Base-by-base conservation (phyloP, 2,888 invertebrate genomes). In the Rhagophthalmus giganteus region DNA sequence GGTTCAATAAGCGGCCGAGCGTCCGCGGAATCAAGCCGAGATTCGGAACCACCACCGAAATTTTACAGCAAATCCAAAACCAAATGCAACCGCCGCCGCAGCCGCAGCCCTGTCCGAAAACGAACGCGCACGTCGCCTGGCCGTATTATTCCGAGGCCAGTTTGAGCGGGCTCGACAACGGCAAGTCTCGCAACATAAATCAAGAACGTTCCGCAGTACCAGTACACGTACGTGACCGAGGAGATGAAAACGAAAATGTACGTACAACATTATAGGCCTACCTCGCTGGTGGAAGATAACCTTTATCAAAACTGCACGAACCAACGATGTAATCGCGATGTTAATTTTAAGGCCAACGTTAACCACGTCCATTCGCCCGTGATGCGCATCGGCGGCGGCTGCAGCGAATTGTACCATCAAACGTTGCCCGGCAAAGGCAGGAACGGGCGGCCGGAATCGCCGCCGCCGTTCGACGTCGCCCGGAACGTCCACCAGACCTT, bases 21-120 rank as follows among this genome's bases (percentile, higher is more conserved):
- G 93, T 94, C 1, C 82, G 91, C 1, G 92, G 93, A 0, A 92
- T 94, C 55, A 92, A 92, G 68, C 88, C 91, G n/a, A 84, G 89
- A 58, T 86, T 90, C 57, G 88, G 88, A 7, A 86, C 90, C 0
- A 85, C 85, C 2, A 88, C 86, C 55, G 90, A 90, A 64, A 88
- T 91, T 27, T 76, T 91, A 0, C 85, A 89, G 62, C 90, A 90
- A 69, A 86, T 90, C 78, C 88, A 89, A 68, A 84, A 84, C 45
- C 86, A 89, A 61, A 64, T 74, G 45, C 71, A 74, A 44, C 74
- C 87, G 66, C 83, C 83, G 37, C 76, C 73, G 13, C 74, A 87
- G 66, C 83, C 83, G 37, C 76, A 74, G 13, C 57, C 58, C 37
- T 64, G 58, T 39, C 58, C 45, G 38, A 60, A 61, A 38, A 60